Evolutionary conservation across 2,113 vertebrate species (phyloP), one percentile per base, ranked within the genome.

Genomic region (Brachypteracias leptosomus): DNA sequence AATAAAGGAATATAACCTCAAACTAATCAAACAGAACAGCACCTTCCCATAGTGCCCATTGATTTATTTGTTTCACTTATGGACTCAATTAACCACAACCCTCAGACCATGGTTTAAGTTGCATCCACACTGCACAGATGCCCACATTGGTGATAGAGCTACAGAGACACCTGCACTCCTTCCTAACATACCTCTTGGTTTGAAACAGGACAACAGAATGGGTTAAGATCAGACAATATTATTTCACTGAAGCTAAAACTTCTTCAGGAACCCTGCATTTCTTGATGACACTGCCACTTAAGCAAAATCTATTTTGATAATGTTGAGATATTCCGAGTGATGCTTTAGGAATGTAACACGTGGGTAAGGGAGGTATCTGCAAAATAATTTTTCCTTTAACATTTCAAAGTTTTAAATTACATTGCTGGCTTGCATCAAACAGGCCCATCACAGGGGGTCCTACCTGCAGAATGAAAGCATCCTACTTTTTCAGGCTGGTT

Each of bases 31-130:
- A 44, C 13, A 59, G 54, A 76, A 67, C 91, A 82, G 42, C 33
- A 4, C 49, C 65, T 79, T 58, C 44, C 49, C 4, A 1, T 14
- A 5, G 29, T 59, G 33, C 35, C 1, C 1, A 26, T 1, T 42
- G 25, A 77, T 78, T 42, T 0, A 1, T 78, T 77, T 16, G 19
- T 79, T 70, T 61, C 46, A 29, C 6, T 65, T 42, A 28, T 0
- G 6, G 20, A 51, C 11, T 26, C 7, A 22, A 46, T 72, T 35
- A 77, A 46, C n/a, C n/a, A 75, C 59, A 74, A 28, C 24, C 42
- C 40, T 9, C 26, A 70, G 36, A 61, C 25, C 31, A 19, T 1
- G 2, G 26, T 62, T 79, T 76, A 71, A 36, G 75, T 14, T 36
- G 29, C 52, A 47, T 40, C 55, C 51, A 52, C 4, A 5, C 31